Evolutionary conservation across 2,888 invertebrate species (phyloP).

Genomic region (Lypha dubia): DNA sequence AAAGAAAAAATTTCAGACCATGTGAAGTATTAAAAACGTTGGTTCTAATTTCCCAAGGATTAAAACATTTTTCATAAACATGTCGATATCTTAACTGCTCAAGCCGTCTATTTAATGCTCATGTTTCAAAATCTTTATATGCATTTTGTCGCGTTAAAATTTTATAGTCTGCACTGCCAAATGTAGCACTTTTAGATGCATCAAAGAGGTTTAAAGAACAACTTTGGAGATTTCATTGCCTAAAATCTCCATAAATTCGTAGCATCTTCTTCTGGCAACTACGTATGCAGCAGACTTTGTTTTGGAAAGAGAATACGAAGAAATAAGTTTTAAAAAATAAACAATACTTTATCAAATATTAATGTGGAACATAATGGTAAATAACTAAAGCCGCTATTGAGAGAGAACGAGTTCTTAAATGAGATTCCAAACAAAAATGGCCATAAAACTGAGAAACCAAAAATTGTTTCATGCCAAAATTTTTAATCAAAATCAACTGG

Average conservation of each 20-base stretch:
- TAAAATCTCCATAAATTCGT: not conserved
- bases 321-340: slow-evolving; percentile 52
- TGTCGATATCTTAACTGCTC: too few species aligned
- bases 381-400: not conserved
- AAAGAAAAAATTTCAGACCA: too few species aligned
- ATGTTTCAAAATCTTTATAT: too few species aligned
- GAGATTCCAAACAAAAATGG: slow-evolving; percentile 39
- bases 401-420: slow-evolving; percentile 7
- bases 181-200: too few species aligned
- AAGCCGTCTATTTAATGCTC: too few species aligned
- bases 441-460: slow-evolving; percentile 3
- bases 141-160: too few species aligned
- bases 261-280: not conserved
- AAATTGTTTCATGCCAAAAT: not conserved
- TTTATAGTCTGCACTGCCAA: too few species aligned
- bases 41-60: too few species aligned
- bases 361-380: slow-evolving; percentile 10
- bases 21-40: too few species aligned
- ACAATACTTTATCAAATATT: slow-evolving; percentile 36
- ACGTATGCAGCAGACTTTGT: not conserved
- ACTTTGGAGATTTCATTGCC: too few species aligned
- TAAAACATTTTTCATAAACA: too few species aligned
- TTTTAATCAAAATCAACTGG: slow-evolving; percentile 16
- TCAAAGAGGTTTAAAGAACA: too few species aligned
- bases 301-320: slow-evolving; percentile 12